Conservation (phyloP, 2,888 invertebrate species). For the Heliothis peltigera region DNA sequence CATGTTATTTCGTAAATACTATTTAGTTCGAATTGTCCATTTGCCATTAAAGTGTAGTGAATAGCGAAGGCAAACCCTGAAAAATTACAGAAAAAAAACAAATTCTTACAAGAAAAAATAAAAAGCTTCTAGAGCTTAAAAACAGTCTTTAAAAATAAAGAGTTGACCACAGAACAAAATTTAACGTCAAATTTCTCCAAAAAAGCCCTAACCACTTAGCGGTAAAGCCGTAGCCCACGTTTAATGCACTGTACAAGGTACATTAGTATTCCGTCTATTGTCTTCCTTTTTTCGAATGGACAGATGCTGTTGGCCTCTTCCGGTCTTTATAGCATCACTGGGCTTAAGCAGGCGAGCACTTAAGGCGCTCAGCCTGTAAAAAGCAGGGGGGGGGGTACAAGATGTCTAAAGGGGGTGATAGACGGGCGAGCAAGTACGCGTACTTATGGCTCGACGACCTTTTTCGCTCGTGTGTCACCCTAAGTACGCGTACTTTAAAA, state of each 20-base stretch:
- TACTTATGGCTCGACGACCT: too few species aligned
- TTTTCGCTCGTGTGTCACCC: too few species aligned
- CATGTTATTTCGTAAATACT: too few species aligned
- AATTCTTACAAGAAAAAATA: conserved; percentile 34
- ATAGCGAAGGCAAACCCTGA: not conserved
- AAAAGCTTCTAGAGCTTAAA: conserved; percentile 26
- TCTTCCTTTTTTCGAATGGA: conserved; percentile 65
- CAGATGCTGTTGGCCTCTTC: conserved; percentile 62
- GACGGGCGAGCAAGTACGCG: too few species aligned
- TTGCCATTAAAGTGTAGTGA: too few species aligned
- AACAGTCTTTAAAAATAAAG: conserved; percentile 38
- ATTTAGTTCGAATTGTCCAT: too few species aligned
- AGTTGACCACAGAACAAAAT: conserved; percentile 46
- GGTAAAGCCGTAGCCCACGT: conserved; percentile 45
- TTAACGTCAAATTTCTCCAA: conserved; percentile 55
- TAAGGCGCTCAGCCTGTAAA: conserved; percentile 60
- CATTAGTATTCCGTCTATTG: conserved; percentile 64
- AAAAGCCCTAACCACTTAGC: conserved; percentile 57
- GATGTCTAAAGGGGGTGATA: too few species aligned
- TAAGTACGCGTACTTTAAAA: too few species aligned
- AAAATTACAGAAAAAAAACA: conserved; percentile 30
- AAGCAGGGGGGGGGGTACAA: conserved; percentile 52
- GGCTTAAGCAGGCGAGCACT: conserved; percentile 65
- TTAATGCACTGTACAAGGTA: conserved; percentile 62
- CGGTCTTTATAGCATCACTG: conserved; percentile 63